Base-by-base conservation (phyloP, 2,797 vertebrate species). In the Triplophysa yarkandensis region DNA sequence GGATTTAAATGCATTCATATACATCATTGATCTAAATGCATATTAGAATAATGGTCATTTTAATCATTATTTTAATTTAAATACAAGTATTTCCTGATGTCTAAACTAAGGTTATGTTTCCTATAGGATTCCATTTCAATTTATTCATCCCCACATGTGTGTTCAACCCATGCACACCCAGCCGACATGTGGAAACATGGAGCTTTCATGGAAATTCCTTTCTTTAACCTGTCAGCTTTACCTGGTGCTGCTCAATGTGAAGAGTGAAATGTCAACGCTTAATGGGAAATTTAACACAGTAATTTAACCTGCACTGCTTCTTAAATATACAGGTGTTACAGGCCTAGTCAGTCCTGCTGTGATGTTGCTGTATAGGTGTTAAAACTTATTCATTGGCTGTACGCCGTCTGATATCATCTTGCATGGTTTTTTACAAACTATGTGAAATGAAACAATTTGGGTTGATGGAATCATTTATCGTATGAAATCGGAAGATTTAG, bases 1-100 rank as follows among this genome's bases (percentile, higher is more conserved):
- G 80, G 60, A 67, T 21, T 0, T 68, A 74, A 80, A 78, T 77
- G 19, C 75, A 71, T 46, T 34, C 11, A 41, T 68, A 34, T 60
- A 66, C 13, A 30, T 57, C 17, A 16, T 52, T 60, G 36, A 67
- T 68, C 70, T 74, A 43, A 65, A 61, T 68, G 36, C 46, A 46
- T 64, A 30, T 13, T n/a, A n/a, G n/a, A n/a, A n/a, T n/a, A n/a
- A n/a, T n/a, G n/a, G n/a, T n/a, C n/a, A n/a, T n/a, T n/a, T n/a
- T n/a, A n/a, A n/a, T n/a, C n/a, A n/a, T n/a, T n/a, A 34, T 61
- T 44, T 13, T 13, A 13, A 16, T 27, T 55, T 55, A 55, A 54
- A 10, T 25, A 21, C 60, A 50, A 6, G 4, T 16, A 48, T 48
- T 8, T 46, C 23, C 44, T 71, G 46, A 14, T 48, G 30, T 60